Evolutionary conservation across 2,113 vertebrate species (phyloP), one percentile per base, ranked within the genome.

Genomic region (Sinocyclocheilus anshuiensis): DNA sequence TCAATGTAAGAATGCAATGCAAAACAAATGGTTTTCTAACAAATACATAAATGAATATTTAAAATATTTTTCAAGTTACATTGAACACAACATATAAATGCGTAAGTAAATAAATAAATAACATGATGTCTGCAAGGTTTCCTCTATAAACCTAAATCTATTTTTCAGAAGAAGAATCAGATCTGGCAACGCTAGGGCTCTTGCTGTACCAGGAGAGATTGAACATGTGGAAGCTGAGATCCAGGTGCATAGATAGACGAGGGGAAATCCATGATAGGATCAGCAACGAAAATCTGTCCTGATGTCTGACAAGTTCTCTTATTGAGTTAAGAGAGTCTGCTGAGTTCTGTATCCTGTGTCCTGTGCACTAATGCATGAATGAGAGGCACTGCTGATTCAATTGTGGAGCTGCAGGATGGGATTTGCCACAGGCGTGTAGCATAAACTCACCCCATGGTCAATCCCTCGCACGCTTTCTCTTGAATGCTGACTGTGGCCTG

Each of bases 241-340:
- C 55, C 82, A 87, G 88, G 86, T 87, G 84, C 74, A 42, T 11
- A 53, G 87, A 86, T 89, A 77, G 79, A 45, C 75, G 18, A 69
- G 55, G 80, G 74, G 59, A 83, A 87, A 83, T 72, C 65, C 59
- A 24, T 29, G 89, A 91, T 87, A 88, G 81, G 61, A 88, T 89
- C 83, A 76, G 77, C 82, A 81, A n/a, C 79, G 29, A 86, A 85
- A 77, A 82, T 65, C 78, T 48, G 42, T 81, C 74, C 59, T 84
- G 26, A 75, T 81, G 61, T 86, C 81, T 77, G 86, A 88, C 20
- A 84, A 81, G 29, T 53, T 74, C 81, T 75, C 20, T 91, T 85
- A 91, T 91, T 91, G 75, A 89, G 88, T 91, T 89, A 89, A 81
- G 50, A 71, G 77, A 45, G 78, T 81, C 76, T 88, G 77, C 87